phyloP scores from a whole-genome alignment of 2,888 invertebrate species.

The Cenopis cana region DNA sequence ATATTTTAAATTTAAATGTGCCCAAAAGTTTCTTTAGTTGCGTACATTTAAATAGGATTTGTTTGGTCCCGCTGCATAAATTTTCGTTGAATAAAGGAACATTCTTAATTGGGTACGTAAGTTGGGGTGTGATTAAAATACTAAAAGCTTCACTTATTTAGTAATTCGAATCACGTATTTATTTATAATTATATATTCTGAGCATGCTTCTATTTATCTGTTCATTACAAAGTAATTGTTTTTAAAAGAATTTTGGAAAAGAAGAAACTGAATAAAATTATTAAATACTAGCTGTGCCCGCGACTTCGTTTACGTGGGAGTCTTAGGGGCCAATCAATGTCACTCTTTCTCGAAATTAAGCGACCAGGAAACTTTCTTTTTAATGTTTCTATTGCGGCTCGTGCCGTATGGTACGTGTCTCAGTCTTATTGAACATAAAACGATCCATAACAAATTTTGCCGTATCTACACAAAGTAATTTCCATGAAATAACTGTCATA shows the following conservation, averaged over 20 bases:
- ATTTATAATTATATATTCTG: background rate
- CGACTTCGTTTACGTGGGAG: no score
- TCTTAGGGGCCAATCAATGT: no score
- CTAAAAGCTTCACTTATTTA: slow-evolving; percentile 6
- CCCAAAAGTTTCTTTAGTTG: slow-evolving; percentile 40
- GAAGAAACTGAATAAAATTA: background rate
- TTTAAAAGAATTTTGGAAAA: background rate
- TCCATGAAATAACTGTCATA: no score
- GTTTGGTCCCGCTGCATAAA: slow-evolving; percentile 35
- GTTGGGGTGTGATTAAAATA: slow-evolving; percentile 36
- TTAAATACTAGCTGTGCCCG: no score
- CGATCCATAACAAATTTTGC: no score
- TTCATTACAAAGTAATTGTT: background rate
- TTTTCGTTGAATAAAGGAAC: slow-evolving; percentile 35
- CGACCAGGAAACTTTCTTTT: no score
- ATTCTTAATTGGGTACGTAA: slow-evolving; percentile 35
- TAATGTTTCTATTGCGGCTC: no score
- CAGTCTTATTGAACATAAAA: no score
- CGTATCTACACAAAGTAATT: no score
- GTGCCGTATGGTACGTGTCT: no score
- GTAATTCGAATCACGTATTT: slow-evolving; percentile 19
- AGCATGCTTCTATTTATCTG: background rate
- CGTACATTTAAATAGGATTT: slow-evolving; percentile 36
- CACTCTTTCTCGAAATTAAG: no score
- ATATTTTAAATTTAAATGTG: slow-evolving; percentile 42